Percentiles rank a stretch among this genome's conserved stretches.
Conservation (phyloP, 2,797 vertebrate species). For the Ambastaia sidthimunki region DNA sequence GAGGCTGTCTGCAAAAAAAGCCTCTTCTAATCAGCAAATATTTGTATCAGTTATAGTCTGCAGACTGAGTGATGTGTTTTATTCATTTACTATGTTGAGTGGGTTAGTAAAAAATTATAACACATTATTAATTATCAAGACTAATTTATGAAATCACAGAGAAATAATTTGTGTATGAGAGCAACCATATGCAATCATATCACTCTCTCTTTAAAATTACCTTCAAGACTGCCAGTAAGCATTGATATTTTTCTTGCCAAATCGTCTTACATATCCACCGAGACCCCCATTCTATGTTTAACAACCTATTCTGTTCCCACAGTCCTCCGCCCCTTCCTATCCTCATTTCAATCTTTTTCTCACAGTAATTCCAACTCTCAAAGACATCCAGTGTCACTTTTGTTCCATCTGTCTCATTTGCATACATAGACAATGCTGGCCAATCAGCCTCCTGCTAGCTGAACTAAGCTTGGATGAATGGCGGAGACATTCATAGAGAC, state of each 20-base stretch:
- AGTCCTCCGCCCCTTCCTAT: constrained; percentile 34
- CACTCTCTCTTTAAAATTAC: background rate
- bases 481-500: constrained; percentile 20
- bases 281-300: background rate
- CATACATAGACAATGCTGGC: constrained; percentile 40
- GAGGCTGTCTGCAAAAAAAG: too few relatives aligned
- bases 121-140: background rate
- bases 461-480: constrained; percentile 45
- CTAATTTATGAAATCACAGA: background rate
- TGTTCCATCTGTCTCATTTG: constrained; percentile 55
- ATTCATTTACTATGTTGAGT: background rate
- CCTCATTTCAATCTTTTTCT: constrained; percentile 61
- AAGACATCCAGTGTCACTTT: constrained; percentile 53
- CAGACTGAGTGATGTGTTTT: too few relatives aligned
- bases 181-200: too few relatives aligned
- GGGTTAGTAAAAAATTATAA: background rate
- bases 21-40: too few relatives aligned
- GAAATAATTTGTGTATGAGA: background rate
- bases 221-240: background rate
- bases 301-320: background rate
- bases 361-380: constrained; percentile 47
- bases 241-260: background rate
- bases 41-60: background rate
- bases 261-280: too few relatives aligned
- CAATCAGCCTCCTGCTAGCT: constrained; percentile 43